Evolutionary conservation across 2,888 invertebrate species (phyloP), one percentile per base, ranked within the genome.

Genomic region (Chrysotoxum bicinctum): DNA sequence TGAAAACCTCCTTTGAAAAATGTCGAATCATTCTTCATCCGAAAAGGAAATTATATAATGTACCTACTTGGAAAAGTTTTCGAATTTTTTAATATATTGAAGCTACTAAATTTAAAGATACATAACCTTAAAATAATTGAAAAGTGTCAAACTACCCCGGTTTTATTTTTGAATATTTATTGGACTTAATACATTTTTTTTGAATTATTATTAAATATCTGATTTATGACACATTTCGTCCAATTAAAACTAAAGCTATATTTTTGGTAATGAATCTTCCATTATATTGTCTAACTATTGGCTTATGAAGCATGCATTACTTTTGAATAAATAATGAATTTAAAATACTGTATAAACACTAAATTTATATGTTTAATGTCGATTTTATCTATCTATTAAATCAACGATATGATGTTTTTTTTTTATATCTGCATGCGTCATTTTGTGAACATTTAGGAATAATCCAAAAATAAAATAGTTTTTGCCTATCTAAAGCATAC

Each of bases 281-380:
- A 58, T 68, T 32, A 74, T 84, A 84, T 84, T 84, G 83, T 84
- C 83, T 79, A 84, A 79, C 79, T 84, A 84, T 84, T 79, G 64
- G 64, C 74, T 84, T 21, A 52, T 56, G 26, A 68, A 52, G 60
- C 52, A 60, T 75, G 64, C 50, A 43, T 73, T 16, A 12, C 12
- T 64, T 30, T 62, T 35, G 37, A 21, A 62, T 60, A 50, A n/a
- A 37, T 52, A 2, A 23, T 35, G 4, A 50, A 3, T 50, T 60
- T 19, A 35, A 37, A 60, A 40, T 3, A 21, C 21, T 43, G 35
- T 52, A 50, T 40, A 50, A 58, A 37, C 21, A 32, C 48, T 50
- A 45, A 30, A 32, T 58, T 56, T 62, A 45, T 72, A n/a, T 32
- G 26, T 66, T 54, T 58, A 19, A 58, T 26, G 26, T 35, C 56